Conservation (phyloP, 2,888 invertebrate species). For the Cybosia mesomella region DNA sequence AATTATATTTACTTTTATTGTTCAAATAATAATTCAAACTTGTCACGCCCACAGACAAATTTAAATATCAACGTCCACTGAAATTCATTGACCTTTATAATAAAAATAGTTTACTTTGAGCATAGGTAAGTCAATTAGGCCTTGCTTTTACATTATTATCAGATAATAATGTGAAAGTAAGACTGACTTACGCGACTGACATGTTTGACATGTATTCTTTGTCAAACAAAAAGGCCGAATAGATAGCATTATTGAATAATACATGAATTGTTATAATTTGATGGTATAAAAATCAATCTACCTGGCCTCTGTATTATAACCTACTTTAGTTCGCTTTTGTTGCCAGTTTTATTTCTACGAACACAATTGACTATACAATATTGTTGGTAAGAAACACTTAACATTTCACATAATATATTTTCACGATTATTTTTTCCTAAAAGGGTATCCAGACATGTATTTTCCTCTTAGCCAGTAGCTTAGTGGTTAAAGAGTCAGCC, state of each 20-base stretch:
- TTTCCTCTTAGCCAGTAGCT: no score
- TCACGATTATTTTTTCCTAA: not conserved
- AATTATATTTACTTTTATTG: not conserved
- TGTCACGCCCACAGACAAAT: not conserved
- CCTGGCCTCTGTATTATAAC: not conserved
- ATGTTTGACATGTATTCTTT: not conserved
- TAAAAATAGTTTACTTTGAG: not conserved
- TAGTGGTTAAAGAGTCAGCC: no score
- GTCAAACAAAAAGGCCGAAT: conserved; percentile 1
- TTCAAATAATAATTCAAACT: not conserved
- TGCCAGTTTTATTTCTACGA: not conserved
- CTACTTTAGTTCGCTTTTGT: not conserved
- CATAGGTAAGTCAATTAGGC: not conserved
- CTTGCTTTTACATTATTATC: not conserved
- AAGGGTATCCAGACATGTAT: not conserved
- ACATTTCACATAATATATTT: not conserved
- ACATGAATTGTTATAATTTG: conserved; percentile 8
- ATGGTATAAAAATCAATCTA: conserved; percentile 9
- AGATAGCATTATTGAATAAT: conserved; percentile 10
- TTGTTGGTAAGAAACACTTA: conserved; percentile 4
- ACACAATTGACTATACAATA: not conserved
- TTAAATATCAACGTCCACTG: not conserved
- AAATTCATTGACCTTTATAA: not conserved
- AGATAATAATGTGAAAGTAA: not conserved
- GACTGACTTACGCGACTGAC: not conserved